phyloP scores from a whole-genome alignment of 1,140 invertebrate species.

The Saccostrea glomerata region DNA sequence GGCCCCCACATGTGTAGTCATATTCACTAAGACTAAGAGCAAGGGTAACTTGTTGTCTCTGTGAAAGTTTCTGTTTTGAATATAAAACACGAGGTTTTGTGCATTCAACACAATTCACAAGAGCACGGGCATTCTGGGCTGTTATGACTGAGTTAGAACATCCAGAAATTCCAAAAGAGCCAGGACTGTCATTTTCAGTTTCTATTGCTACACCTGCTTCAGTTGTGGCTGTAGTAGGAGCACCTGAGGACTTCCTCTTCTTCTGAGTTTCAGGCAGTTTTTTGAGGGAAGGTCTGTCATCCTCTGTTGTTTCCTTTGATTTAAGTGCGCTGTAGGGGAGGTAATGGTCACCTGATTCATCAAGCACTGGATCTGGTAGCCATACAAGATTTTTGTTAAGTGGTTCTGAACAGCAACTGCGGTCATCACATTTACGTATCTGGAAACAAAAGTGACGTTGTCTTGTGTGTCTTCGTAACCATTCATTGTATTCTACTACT shows the following conservation, averaged over 20 bases:
- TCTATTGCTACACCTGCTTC: neutral
- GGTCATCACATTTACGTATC: no score
- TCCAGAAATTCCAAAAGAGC: neutral
- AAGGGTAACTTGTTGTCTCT: neutral
- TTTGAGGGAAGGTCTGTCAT: neutral
- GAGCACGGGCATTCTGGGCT: constrained; percentile 31
- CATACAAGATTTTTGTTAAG: constrained; percentile 1
- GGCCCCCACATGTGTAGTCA: constrained; percentile 24
- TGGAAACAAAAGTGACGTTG: no score
- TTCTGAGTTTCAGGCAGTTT: constrained; percentile 9
- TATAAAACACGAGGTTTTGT: constrained; percentile 3
- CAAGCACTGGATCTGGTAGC: constrained; percentile 49
- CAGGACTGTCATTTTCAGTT: neutral
- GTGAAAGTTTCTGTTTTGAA: neutral
- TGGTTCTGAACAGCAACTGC: no score
- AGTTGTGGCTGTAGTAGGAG: neutral
- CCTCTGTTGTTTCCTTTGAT: neutral
- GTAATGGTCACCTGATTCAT: constrained; percentile 35
- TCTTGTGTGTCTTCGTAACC: no score
- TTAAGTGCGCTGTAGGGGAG: neutral
- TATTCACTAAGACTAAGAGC: neutral
- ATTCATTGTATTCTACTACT: no score
- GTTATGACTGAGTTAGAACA: neutral
- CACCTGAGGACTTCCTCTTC: constrained; percentile 3
- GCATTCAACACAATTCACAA: neutral